phyloP scores from a whole-genome alignment of 2,797 vertebrate genomes.

The Aplochiton taeniatus region DNA sequence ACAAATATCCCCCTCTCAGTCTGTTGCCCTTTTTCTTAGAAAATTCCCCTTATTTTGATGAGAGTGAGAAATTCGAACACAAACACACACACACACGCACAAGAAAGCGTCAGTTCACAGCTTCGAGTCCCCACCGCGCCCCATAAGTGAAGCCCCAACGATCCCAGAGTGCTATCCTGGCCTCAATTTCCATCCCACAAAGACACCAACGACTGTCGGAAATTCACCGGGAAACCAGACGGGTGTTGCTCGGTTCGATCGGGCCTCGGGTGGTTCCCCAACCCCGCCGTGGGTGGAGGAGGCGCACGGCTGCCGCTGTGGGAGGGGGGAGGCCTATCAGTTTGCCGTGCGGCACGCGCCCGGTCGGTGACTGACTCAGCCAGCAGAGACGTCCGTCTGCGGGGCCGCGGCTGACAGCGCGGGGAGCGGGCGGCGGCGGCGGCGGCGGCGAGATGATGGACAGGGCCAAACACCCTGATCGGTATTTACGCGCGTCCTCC shows the following conservation, averaged over 20 bases:
- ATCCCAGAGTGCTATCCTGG: conserved; percentile 25
- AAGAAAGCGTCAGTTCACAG: conserved; percentile 3
- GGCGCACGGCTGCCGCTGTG: conserved; percentile 45
- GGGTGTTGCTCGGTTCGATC: conserved; percentile 54
- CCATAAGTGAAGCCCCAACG: conserved; percentile 36
- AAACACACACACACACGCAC: conserved; percentile 10
- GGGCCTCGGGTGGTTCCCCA: conserved; percentile 34
- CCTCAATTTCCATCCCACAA: conserved; percentile 28
- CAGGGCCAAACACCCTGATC: conserved; percentile 77
- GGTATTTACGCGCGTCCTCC: conserved; percentile 63
- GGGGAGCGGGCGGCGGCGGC: conserved; percentile 41
- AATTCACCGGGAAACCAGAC: conserved; percentile 47
- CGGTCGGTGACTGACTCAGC: conserved; percentile 44
- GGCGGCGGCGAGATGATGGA: conserved; percentile 66
- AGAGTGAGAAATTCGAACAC: neutral
- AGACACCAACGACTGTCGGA: conserved; percentile 33
- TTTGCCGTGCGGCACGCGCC: conserved; percentile 41
- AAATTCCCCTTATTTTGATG: too few relatives aligned
- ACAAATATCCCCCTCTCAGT: neutral
- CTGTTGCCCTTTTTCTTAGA: neutral
- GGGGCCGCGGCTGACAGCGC: conserved; percentile 21
- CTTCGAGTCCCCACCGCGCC: conserved; percentile 21
- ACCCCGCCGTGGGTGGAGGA: conserved; percentile 39
- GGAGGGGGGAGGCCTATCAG: conserved; percentile 48
- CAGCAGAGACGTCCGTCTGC: conserved; percentile 33